These are phyloP conservation scores for Platynereis dumerilii DNA, from an alignment of 2,888 invertebrate genomes.

Conservation along the genomic window DNA sequence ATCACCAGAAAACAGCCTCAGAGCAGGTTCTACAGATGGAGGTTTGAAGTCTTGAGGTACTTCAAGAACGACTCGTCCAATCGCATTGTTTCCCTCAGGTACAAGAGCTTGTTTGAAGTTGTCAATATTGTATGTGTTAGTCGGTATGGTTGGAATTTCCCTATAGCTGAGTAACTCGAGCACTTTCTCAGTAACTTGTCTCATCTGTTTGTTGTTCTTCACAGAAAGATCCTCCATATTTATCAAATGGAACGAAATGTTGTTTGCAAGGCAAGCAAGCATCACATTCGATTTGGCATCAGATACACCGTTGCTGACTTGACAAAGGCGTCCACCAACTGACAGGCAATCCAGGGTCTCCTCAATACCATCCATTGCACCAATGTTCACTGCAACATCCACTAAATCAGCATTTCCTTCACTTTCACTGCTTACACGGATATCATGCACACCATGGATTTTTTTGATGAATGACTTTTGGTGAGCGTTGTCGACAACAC, in stretches of 20 bases:
- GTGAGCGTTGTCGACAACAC: neutral
- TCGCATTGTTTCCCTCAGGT: slow-evolving; percentile 1
- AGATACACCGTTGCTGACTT: neutral
- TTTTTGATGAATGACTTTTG: slow-evolving; percentile 1
- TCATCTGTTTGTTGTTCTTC: slow-evolving; percentile 9
- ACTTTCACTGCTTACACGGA: neutral
- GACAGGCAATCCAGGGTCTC: slow-evolving; percentile 2
- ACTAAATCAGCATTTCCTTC: neutral
- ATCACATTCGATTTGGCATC: slow-evolving; percentile 3
- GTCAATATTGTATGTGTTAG: slow-evolving; percentile 1
- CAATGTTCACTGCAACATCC: slow-evolving; percentile 5
- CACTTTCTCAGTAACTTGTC: slow-evolving; percentile 2
- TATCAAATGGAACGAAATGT: slow-evolving; percentile 19
- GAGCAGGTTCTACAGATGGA: slow-evolving; percentile 1
- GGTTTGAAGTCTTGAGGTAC: slow-evolving; percentile 13
- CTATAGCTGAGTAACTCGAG: slow-evolving; percentile 9
- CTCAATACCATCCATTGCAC: neutral
- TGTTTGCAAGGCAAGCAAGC: slow-evolving; percentile 10
- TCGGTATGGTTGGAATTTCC: slow-evolving; percentile 14
- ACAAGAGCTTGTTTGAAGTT: slow-evolving; percentile 6
- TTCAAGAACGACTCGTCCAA: slow-evolving; percentile 21
- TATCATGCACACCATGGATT: neutral
- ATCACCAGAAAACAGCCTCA: neutral
- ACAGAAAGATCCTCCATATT: slow-evolving; percentile 16
- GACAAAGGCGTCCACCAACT: slow-evolving; percentile 12